phyloP scores from a whole-genome alignment of 2,888 invertebrate species.

The Lissocephala sabroskyi region DNA sequence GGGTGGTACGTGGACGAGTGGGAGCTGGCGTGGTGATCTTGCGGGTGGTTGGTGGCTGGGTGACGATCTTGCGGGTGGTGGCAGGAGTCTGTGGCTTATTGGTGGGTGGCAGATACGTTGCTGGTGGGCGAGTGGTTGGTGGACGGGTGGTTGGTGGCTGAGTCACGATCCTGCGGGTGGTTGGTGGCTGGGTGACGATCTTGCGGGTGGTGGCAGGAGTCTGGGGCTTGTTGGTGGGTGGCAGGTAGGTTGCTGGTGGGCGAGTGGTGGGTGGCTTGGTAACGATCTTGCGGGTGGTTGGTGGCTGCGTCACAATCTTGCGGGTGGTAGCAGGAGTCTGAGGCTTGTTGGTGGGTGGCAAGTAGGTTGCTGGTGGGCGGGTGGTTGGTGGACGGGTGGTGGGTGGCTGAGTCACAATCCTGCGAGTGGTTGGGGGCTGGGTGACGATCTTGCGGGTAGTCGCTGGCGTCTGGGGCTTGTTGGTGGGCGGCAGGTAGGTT shows the following conservation, averaged over 20 bases:
- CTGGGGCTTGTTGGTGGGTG: constrained; percentile 39
- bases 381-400: constrained; percentile 17
- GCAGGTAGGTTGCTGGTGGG: constrained; percentile 35
- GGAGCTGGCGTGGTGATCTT: constrained; percentile 23
- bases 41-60: constrained; percentile 19
- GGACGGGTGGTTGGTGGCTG: constrained; percentile 31
- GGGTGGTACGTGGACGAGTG: constrained; percentile 25
- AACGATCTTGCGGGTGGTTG: constrained; percentile 1
- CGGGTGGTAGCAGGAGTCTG: constrained; percentile 31
- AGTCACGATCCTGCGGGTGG: constrained; percentile 10
- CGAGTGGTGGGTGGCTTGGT: constrained; percentile 34
- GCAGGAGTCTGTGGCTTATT: constrained; percentile 33
- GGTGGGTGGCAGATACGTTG: constrained; percentile 44
- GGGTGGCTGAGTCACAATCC: constrained; percentile 4
- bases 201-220: constrained; percentile 29
- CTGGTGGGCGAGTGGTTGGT: constrained; percentile 24
- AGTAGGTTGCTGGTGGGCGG: constrained; percentile 31
- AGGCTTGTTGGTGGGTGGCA: constrained; percentile 39
- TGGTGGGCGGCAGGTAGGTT: constrained; percentile 30
- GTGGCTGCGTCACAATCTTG: constrained; percentile 9
- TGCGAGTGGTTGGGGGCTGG: constrained; percentile 30
- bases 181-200: constrained; percentile 12
- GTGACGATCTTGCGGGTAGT: constrained; percentile 16
- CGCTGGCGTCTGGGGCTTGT: constrained; percentile 26
- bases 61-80: constrained; percentile 13